Base-by-base conservation (phyloP, 2,797 vertebrate species). In the Siniperca scherzeri region DNA sequence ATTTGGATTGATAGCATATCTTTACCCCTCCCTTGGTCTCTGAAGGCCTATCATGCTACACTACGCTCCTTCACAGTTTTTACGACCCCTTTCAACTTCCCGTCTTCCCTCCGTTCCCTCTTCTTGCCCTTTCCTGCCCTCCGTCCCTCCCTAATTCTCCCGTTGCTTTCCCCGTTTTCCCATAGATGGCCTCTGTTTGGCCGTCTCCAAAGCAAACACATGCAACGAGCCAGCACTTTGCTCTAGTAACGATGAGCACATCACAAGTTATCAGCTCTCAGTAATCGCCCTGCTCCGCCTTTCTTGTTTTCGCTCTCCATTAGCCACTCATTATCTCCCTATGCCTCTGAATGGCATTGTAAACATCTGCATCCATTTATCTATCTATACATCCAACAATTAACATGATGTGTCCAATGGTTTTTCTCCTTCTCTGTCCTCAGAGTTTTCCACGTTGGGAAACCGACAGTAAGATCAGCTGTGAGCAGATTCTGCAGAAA, bases 401-500 rank as follows among this genome's bases (percentile, higher is more conserved):
- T 38, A 19, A 67, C 11, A 48, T 5, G 22, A 57, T 9, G 30
- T 27, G 1, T 76, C 2, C 62, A 38, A 70, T 16, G 14, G 2
- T 44, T 66, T 85, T 48, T 55, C 13, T 59, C 7, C 8, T 5
- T 21, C 7, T 48, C 33, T 72, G 9, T 62, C 50, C 38, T 71
- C 71, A 96, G 96, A 96, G 96, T 88, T 91, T 89, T 73, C 95
- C 96, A 30, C 81, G 61, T 33, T 99, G 97, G 97, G 97, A 97
- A 82, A 96, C 94, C 0, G 96, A 97, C 84, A 96, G 92, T 83
- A 98, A 98, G 88, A 97, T 99, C 91, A 95, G 93, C 65, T 99
- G 98, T 14, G 97, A 98, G 89, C 98, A 98, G 92, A 96, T 92
- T 44, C 94, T 98, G 89, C 95, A 96, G 81, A 98, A 98, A 87